Evolutionary conservation across 2,113 vertebrate species (phyloP).

Genomic region (Xiphias gladius): DNA sequence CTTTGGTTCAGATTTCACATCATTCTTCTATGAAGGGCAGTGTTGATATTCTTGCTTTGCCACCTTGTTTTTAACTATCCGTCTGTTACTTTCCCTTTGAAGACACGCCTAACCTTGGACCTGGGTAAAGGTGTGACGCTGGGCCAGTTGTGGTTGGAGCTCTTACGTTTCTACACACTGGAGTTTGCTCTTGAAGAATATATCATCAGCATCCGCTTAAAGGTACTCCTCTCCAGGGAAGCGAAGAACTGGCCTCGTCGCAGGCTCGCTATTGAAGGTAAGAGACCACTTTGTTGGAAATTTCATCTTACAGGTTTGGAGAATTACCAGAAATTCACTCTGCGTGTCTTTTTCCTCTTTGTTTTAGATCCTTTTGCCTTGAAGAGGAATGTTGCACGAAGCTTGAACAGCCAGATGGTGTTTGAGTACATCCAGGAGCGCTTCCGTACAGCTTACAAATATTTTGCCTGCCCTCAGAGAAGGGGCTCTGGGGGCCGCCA

Average conservation of each 20-base stretch:
- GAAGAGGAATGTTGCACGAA: conserved; percentile 98
- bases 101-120: conserved; percentile 89
- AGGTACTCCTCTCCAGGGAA: conserved; percentile 92
- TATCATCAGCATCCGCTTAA: conserved; percentile 96
- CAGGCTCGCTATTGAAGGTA: conserved; percentile 97
- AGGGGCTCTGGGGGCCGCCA: conserved; percentile 68
- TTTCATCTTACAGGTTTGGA: neutral
- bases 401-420: conserved; percentile 99
- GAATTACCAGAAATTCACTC: neutral
- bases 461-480: conserved; percentile 96
- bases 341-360: neutral
- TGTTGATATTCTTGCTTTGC: neutral
- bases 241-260: conserved; percentile 98
- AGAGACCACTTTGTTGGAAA: conserved; percentile 16
- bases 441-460: conserved; percentile 95
- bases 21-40: neutral
- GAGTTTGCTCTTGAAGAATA: conserved; percentile 97
- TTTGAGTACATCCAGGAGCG: conserved; percentile 98
- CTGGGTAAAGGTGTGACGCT: conserved; percentile 84
- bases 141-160: conserved; percentile 96
- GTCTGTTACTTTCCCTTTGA: neutral
- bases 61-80: neutral
- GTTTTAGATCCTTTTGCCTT: conserved; percentile 94
- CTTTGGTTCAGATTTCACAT: neutral
- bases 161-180: conserved; percentile 97